Percentiles rank a stretch among this genome's conserved stretches.
phyloP scores from a whole-genome alignment of 2,113 vertebrate genomes.

The Chloroceryle aenea region DNA sequence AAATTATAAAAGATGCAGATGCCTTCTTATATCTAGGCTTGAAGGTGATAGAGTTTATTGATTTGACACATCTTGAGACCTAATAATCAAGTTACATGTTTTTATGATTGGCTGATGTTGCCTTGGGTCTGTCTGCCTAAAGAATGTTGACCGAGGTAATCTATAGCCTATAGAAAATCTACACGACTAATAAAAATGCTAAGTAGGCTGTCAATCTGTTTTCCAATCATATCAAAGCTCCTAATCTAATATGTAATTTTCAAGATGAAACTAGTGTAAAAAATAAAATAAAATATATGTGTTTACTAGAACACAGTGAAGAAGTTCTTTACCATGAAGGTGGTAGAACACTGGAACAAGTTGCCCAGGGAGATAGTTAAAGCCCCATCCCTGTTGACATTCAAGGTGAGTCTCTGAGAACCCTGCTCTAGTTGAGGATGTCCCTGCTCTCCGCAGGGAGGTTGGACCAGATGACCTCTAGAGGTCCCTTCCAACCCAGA shows the following conservation, averaged over 20 bases:
- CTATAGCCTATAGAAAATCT: constrained; percentile 69
- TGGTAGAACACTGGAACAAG: too few species aligned
- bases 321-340: too few species aligned
- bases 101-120: constrained; percentile 72
- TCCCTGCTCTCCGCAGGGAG: too few species aligned
- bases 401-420: too few species aligned
- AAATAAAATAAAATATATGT: background rate
- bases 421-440: too few species aligned
- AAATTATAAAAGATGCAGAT: background rate
- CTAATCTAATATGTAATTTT: constrained; percentile 65
- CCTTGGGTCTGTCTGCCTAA: constrained; percentile 56
- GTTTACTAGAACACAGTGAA: background rate
- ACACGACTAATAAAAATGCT: constrained; percentile 73
- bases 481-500: too few species aligned
- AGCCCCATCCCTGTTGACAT: too few species aligned
- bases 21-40: constrained; percentile 25
- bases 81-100: constrained; percentile 72
- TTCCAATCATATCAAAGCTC: constrained; percentile 42
- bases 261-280: constrained; percentile 51
- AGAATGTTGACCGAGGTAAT: constrained; percentile 73
- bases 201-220: constrained; percentile 52
- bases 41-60: constrained; percentile 69
- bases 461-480: too few species aligned
- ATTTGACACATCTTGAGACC: constrained; percentile 67
- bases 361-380: too few species aligned